Base-by-base conservation (phyloP, 2,113 vertebrate species). In the Motacilla tschutschensis region DNA sequence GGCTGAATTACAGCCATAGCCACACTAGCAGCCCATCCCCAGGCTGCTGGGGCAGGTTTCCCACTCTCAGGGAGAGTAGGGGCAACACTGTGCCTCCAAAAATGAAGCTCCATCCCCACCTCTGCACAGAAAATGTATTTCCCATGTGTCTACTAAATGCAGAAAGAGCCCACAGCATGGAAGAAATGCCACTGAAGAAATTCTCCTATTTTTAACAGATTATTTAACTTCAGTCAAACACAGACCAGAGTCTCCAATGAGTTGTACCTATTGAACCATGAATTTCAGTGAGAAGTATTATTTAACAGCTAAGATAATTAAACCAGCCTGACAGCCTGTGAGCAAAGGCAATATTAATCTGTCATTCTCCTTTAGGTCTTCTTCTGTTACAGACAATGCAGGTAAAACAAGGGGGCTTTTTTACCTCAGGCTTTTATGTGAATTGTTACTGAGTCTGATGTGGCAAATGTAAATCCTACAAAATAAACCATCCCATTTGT, bases 291-390 rank as follows among this genome's bases (percentile, higher is more conserved):
- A 88, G 65, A 78, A 69, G 14, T 44, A 35, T 80, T 90, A 78
- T 92, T 89, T 74, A 84, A 70, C n/a, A 44, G 60, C 20, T 59
- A 6, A 41, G 55, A 72, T 41, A 60, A 70, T 79, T 85, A 72
- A 81, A 67, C 20, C 70, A 92, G 53, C 16, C 28, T 40, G 57
- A 21, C 15, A 72, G 50, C 29, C 48, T 76, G 36, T 60, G 89
- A 88, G 79, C 85, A 93, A 92, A 36, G 60, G 29, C 62, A 87
- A 43, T 40, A 62, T 41, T 74, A 63, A 83, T 33, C 40, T 85
- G 40, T 25, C 16, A 24, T 66, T 29, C 76, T 83, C 46, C 83
- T 88, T 70, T 66, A 69, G 51, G 50, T 50, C 41, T 36, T 67
- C 35, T 48, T 38, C 41, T 36, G 19, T 69, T 83, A 79, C 51